Evolutionary conservation across 2,888 invertebrate genomes (phyloP).

Genomic region (Archips xylosteana): DNA sequence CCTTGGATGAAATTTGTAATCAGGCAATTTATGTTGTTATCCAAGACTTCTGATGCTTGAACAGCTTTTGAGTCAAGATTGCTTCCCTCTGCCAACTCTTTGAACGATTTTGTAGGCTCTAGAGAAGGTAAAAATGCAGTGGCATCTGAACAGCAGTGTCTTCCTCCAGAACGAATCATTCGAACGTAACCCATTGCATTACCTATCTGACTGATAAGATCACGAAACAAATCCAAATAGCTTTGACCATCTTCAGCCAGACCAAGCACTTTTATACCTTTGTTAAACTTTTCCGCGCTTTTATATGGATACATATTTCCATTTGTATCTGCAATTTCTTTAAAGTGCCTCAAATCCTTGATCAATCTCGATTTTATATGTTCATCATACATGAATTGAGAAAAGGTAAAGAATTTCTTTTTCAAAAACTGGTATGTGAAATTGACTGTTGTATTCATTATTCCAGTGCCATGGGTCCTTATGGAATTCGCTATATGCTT

Average conservation of each 20-base stretch:
- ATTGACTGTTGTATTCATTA: slow-evolving; percentile 97
- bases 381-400: slow-evolving; percentile 99
- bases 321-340: slow-evolving; percentile 88
- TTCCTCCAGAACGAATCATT: slow-evolving; percentile 96
- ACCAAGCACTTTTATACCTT: slow-evolving; percentile 95
- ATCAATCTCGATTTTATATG: slow-evolving; percentile 97
- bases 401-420: slow-evolving; percentile 96
- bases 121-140: slow-evolving; percentile 95
- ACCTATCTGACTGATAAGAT: slow-evolving; percentile 96
- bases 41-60: slow-evolving; percentile 89
- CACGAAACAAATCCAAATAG: slow-evolving; percentile 96
- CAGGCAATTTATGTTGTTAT: slow-evolving; percentile 91
- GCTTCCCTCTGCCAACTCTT: slow-evolving; percentile 86
- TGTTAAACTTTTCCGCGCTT: slow-evolving; percentile 96
- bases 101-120: slow-evolving; percentile 85
- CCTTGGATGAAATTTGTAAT: slow-evolving; percentile 94
- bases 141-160: slow-evolving; percentile 96
- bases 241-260: slow-evolving; percentile 92
- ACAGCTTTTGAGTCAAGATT: slow-evolving; percentile 86
- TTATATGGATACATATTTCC: slow-evolving; percentile 93
- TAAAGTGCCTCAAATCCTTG: slow-evolving; percentile 94
- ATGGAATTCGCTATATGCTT: slow-evolving; percentile 98
- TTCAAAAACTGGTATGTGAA: slow-evolving; percentile 97
- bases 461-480: slow-evolving; percentile 97
- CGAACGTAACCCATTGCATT: slow-evolving; percentile 98